These are phyloP conservation scores for Hylomyscus alleni DNA, from an alignment of 2,797 vertebrate species.

Conservation along the genomic window DNA sequence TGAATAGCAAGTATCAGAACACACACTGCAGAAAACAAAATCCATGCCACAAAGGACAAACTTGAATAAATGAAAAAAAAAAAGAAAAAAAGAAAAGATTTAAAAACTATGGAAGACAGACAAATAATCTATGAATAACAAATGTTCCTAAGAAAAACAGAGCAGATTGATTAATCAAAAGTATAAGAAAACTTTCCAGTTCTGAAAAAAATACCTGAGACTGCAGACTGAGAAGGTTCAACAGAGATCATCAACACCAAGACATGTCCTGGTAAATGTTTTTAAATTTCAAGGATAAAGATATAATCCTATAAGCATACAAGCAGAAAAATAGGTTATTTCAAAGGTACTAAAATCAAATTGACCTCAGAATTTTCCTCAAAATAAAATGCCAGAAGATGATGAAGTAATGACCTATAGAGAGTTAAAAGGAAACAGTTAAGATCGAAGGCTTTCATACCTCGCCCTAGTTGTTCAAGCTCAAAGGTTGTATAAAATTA, in stretches of 20 bases:
- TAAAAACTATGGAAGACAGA: constrained; percentile 84
- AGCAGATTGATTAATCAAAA: constrained; percentile 84
- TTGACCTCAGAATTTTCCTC: constrained; percentile 82
- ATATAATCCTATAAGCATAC: constrained; percentile 86
- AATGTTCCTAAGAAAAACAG: constrained; percentile 77
- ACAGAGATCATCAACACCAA: constrained; percentile 87
- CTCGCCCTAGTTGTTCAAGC: constrained; percentile 74
- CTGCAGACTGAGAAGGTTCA: constrained; percentile 86
- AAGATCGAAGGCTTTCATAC: constrained; percentile 78
- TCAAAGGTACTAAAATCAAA: constrained; percentile 83
- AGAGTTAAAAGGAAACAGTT: constrained; percentile 79
- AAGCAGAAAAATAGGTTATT: constrained; percentile 87
- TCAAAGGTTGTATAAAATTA: constrained; percentile 76
- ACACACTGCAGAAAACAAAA: constrained; percentile 81
- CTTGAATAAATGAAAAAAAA: constrained; percentile 78
- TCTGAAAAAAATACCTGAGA: constrained; percentile 86
- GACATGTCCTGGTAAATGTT: constrained; percentile 86
- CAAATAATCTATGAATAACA: constrained; percentile 84
- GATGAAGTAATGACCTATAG: constrained; percentile 81
- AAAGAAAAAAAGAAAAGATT: constrained; percentile 62
- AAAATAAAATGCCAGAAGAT: constrained; percentile 84
- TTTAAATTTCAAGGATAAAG: constrained; percentile 87
- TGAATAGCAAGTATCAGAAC: constrained; percentile 82
- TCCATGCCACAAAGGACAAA: constrained; percentile 83
- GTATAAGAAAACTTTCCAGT: constrained; percentile 84